phyloP scores from a whole-genome alignment of 2,888 invertebrate genomes.

The Thera britannica region DNA sequence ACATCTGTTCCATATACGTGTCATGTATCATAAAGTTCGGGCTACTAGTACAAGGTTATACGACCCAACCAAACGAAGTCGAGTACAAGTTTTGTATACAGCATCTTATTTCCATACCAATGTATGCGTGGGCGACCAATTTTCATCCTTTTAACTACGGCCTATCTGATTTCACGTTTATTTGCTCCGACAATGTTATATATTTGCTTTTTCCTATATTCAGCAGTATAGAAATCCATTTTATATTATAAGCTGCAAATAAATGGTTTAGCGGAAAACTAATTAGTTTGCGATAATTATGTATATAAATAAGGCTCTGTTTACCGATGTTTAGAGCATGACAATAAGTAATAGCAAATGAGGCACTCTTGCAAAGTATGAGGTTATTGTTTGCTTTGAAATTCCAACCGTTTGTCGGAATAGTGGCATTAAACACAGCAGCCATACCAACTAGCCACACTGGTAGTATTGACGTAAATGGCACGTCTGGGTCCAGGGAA shows the following conservation, averaged over 20 bases:
- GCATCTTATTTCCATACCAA: constrained; percentile 19
- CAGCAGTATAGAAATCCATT: not conserved
- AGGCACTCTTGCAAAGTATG: not conserved
- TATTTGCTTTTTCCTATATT: not conserved
- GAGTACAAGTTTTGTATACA: constrained; percentile 1
- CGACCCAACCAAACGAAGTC: constrained; percentile 1
- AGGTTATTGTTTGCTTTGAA: not conserved
- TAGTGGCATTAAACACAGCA: not conserved
- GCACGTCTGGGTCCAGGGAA: too few relatives aligned
- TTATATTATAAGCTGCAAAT: not conserved
- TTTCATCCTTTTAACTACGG: not conserved
- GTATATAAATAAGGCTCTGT: not conserved
- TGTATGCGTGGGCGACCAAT: constrained; percentile 15
- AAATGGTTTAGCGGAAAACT: not conserved
- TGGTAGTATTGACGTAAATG: too few relatives aligned
- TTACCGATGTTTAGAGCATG: not conserved
- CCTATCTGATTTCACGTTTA: constrained; percentile 10
- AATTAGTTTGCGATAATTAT: not conserved
- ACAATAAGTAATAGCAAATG: not conserved
- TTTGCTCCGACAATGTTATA: constrained; percentile 1
- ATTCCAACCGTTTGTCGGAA: not conserved
- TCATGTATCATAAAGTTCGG: constrained; percentile 30
- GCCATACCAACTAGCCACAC: too few relatives aligned
- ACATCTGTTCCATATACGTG: constrained; percentile 41
- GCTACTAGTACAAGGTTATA: constrained; percentile 34